Conservation (phyloP, 2,113 vertebrate species). For the Sturnira hondurensis region DNA sequence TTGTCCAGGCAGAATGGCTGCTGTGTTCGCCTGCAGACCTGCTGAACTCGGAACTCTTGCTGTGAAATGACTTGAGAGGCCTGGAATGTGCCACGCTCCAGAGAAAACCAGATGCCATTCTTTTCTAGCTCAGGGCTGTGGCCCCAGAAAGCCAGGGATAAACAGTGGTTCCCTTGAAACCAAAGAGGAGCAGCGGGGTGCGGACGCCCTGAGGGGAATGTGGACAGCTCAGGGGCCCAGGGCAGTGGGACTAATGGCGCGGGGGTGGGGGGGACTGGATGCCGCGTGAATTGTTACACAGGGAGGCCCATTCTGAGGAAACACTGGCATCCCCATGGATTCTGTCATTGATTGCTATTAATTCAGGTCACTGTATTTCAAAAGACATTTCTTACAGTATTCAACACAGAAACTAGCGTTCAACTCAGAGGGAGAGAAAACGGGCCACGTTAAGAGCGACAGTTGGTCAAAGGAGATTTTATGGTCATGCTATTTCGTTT, state of each 20-base stretch:
- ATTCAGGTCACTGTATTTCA: background rate
- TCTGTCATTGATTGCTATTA: background rate
- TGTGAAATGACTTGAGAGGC: slow-evolving; percentile 47
- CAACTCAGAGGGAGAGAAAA: background rate
- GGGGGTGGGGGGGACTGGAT: background rate
- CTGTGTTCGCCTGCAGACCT: slow-evolving; percentile 14
- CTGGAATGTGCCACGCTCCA: slow-evolving; percentile 55
- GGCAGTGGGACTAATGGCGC: background rate
- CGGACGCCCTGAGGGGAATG: background rate
- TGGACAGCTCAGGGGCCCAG: background rate
- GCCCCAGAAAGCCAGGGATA: slow-evolving; percentile 2
- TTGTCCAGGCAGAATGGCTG: background rate
- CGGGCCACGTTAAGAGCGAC: background rate
- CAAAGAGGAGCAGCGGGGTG: background rate
- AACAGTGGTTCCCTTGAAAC: slow-evolving; percentile 50
- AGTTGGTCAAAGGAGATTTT: background rate
- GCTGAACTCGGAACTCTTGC: slow-evolving; percentile 4
- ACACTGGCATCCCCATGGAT: background rate
- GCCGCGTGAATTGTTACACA: slow-evolving; percentile 8
- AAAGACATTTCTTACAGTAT: background rate
- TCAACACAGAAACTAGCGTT: background rate
- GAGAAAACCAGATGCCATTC: slow-evolving; percentile 57
- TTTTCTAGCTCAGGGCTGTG: slow-evolving; percentile 4
- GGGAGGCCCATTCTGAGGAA: background rate
- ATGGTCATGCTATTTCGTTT: background rate